These are phyloP conservation scores for Chaenogobius annularis DNA, from an alignment of 2,113 vertebrate species.

Conservation along the genomic window DNA sequence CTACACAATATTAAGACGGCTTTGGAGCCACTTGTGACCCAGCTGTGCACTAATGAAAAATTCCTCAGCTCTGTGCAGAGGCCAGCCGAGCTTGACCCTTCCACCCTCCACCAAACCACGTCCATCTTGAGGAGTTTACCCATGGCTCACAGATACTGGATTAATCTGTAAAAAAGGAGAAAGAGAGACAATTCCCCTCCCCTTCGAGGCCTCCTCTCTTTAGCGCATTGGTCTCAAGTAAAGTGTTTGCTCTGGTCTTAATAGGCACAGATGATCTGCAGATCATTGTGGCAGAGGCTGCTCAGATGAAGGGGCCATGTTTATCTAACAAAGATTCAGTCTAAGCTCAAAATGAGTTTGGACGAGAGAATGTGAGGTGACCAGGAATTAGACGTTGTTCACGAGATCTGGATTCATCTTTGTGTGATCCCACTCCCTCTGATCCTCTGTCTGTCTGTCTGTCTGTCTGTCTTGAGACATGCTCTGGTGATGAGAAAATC, in stretches of 20 bases:
- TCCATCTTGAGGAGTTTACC: conserved; percentile 92
- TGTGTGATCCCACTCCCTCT: conserved; percentile 59
- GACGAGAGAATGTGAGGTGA: conserved; percentile 72
- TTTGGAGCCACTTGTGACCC: conserved; percentile 95
- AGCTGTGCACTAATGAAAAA: conserved; percentile 99
- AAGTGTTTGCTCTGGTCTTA: conserved; percentile 98
- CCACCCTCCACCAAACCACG: conserved; percentile 68
- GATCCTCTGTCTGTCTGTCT: conserved; percentile 37
- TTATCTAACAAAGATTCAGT: conserved; percentile 89
- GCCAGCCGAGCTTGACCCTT: conserved; percentile 85
- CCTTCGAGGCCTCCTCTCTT: conserved; percentile 71
- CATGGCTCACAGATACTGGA: conserved; percentile 91
- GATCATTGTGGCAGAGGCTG: conserved; percentile 82
- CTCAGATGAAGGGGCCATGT: conserved; percentile 78
- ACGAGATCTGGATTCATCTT: conserved; percentile 64
- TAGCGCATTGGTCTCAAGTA: conserved; percentile 84
- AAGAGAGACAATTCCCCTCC: conserved; percentile 77
- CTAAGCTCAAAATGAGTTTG: conserved; percentile 85
- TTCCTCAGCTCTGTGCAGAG: conserved; percentile 90
- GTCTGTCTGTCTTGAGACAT: conserved; percentile 33
- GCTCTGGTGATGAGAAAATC: background rate
- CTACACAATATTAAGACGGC: conserved; percentile 92
- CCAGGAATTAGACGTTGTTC: conserved; percentile 67
- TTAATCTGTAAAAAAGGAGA: conserved; percentile 82
- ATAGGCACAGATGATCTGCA: conserved; percentile 92